Evolutionary conservation across 2,888 invertebrate genomes (phyloP).

Genomic region (Hyalella azteca): DNA sequence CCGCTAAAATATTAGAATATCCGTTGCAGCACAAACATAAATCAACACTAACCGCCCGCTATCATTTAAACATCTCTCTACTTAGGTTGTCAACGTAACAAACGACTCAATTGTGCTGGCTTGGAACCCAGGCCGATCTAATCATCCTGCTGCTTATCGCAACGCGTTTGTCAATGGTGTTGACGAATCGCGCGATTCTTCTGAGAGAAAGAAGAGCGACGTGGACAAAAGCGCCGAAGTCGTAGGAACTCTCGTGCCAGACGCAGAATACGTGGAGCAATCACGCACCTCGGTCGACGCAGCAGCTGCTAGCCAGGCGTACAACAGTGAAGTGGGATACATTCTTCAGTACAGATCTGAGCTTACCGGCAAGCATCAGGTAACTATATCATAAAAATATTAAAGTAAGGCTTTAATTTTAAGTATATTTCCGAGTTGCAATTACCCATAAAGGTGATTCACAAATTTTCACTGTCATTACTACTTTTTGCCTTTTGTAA

Average conservation of each 20-base stretch:
- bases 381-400: not conserved
- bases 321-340: constrained; percentile 17
- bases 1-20: too few species aligned
- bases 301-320: constrained; percentile 10
- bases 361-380: constrained; percentile 31
- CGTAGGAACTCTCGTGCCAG: not conserved
- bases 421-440: too few species aligned
- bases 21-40: too few species aligned
- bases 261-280: constrained; percentile 22
- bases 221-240: not conserved
- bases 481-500: too few species aligned
- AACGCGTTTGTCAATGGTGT: not conserved
- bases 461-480: too few species aligned
- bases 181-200: not conserved
- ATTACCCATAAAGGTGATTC: too few species aligned
- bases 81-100: constrained; percentile 43
- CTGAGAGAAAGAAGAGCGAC: not conserved
- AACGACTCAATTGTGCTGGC: constrained; percentile 41
- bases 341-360: constrained; percentile 33
- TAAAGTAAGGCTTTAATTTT: too few species aligned
- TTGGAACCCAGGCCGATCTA: constrained; percentile 30
- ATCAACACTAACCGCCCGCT: too few species aligned
- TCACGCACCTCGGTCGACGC: constrained; percentile 2
- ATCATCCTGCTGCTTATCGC: constrained; percentile 19
- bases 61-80: too few species aligned